These are phyloP conservation scores for Schizopygopsis malacanthus DNA, from an alignment of 2,797 vertebrate genomes.

Conservation along the genomic window DNA sequence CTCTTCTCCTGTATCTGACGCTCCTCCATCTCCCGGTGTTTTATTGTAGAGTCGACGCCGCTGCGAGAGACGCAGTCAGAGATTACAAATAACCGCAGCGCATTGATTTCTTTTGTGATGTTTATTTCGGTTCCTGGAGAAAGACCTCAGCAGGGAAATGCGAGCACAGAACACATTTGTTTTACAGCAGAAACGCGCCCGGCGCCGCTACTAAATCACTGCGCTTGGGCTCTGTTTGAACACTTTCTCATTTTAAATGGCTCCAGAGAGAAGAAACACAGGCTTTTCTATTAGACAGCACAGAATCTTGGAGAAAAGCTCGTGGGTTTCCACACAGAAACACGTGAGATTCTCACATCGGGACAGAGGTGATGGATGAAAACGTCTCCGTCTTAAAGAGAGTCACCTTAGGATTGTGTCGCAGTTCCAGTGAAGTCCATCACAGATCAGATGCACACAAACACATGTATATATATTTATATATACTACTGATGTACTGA, in stretches of 20 bases:
- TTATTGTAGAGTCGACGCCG: not conserved
- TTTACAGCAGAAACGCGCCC: slow-evolving; percentile 22
- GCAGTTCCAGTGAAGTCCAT: not conserved
- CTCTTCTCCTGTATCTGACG: not conserved
- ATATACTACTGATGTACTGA: not conserved
- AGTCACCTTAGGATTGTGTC: not conserved
- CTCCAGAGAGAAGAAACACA: slow-evolving; percentile 24
- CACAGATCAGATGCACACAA: not conserved
- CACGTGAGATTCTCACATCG: not conserved
- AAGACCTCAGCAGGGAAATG: slow-evolving; percentile 21
- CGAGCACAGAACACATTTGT: slow-evolving; percentile 29
- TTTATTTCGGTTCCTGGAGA: slow-evolving; percentile 46
- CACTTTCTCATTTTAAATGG: slow-evolving; percentile 45
- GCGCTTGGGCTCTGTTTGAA: slow-evolving; percentile 62
- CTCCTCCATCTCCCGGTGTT: not conserved
- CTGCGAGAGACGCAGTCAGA: slow-evolving; percentile 21
- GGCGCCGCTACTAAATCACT: slow-evolving; percentile 60
- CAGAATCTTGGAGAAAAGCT: slow-evolving; percentile 11
- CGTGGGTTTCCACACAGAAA: not conserved
- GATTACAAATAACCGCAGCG: slow-evolving; percentile 59
- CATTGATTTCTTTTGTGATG: slow-evolving; percentile 62
- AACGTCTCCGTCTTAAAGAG: not conserved
- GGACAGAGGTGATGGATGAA: not conserved
- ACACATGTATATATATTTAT: not conserved
- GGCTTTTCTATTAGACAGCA: slow-evolving; percentile 4